Base-by-base conservation (phyloP, 2,888 invertebrate species). In the Tanytarsus gracilentus region DNA sequence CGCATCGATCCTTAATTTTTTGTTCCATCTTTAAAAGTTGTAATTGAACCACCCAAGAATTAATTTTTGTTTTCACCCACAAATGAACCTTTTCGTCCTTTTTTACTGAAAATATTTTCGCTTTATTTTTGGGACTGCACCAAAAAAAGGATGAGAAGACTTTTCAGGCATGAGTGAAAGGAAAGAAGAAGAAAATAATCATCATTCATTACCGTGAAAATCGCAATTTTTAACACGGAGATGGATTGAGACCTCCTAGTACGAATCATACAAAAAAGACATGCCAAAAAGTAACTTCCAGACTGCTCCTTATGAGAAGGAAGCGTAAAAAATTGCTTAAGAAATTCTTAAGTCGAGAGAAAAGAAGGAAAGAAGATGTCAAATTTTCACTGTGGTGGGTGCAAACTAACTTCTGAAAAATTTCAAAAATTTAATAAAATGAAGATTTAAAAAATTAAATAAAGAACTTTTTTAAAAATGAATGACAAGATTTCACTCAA, bases 161-260 rank as follows among this genome's bases (percentile, higher is more conserved):
- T 30, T 6, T 30, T 30, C 6, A 30, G 11, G 11, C 9, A 30
- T 11, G 6, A 30, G 30, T 30, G 30, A 44, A 23, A 11, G 16
- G 21, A 18, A 44, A 44, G 21, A 44, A 7, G 11, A 44, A 3
- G 7, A 16, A 52, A 52, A 52, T 52, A 30, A 52, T 52, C 52
- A 52, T 52, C 52, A 52, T 52, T 52, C 52, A 52, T 30, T 21
- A 52, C 33, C 52, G 52, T 52, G 52, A 30, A 52, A 52, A 50
- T 50, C 21, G 51, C 33, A 52, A 52, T 52, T 52, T 52, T 33
- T 26, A 30, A 52, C 52, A 23, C 40, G 51, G 14, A 44, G 18
- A 44, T 44, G 21, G 6, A 29, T 14, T 9, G 21, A 40, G 52
- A 52, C 52, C 52, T 52, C 52, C 52, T 52, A 52, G 52, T n/a